Evolutionary conservation across 2,797 vertebrate genomes (phyloP).

Genomic region (Poeciliopsis turneri): DNA sequence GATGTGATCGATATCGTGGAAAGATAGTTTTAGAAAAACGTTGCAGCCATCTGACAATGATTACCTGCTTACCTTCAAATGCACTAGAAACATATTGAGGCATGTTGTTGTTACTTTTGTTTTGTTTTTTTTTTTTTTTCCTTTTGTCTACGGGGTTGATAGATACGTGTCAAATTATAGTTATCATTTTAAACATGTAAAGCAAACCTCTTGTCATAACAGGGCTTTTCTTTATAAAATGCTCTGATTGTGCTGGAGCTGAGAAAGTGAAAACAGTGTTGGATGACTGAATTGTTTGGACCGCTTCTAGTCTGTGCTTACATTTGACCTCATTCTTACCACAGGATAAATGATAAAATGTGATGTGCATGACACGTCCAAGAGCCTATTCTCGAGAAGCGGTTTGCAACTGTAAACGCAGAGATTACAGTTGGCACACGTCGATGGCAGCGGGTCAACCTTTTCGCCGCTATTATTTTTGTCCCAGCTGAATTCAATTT

Average conservation of each 20-base stretch:
- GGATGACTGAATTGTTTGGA: conserved; percentile 59
- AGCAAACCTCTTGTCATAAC: conserved; percentile 32
- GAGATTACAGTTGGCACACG: conserved; percentile 23
- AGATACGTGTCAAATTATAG: conserved; percentile 45
- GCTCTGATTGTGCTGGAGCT: conserved; percentile 32
- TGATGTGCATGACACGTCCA: conserved; percentile 53
- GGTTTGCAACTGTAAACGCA: conserved; percentile 29
- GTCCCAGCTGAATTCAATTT: conserved; percentile 28
- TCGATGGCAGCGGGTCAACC: conserved; percentile 13
- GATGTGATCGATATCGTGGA: conserved; percentile 65
- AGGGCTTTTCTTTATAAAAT: conserved; percentile 24
- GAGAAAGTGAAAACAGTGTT: conserved; percentile 50
- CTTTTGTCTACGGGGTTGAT: conserved; percentile 14
- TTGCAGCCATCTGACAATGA: conserved; percentile 66
- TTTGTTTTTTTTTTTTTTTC: background rate
- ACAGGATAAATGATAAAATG: conserved; percentile 62
- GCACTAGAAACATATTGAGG: conserved; percentile 27
- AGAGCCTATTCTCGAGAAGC: conserved; percentile 35
- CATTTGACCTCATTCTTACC: conserved; percentile 65
- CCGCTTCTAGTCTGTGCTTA: conserved; percentile 49
- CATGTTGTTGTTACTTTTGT: conserved; percentile 21
- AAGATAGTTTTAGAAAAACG: conserved; percentile 59
- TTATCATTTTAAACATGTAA: conserved; percentile 41
- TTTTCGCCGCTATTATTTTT: conserved; percentile 17
- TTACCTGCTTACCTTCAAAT: conserved; percentile 61